phyloP scores from a whole-genome alignment of 2,113 vertebrate genomes.

The Taurulus bubalis region DNA sequence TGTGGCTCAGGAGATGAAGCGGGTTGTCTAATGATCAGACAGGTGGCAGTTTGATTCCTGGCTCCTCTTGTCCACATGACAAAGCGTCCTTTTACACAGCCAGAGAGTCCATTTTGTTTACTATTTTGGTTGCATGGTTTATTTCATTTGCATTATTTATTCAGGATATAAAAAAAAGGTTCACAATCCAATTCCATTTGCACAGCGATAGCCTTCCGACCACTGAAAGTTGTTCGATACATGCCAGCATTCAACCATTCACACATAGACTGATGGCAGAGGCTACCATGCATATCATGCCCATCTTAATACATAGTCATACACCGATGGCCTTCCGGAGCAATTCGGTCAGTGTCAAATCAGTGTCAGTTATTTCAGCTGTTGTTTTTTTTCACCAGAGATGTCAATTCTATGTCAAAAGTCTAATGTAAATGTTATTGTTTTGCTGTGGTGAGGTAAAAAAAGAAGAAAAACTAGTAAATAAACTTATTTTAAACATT shows the following conservation, averaged over 20 bases:
- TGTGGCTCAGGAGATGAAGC: not conserved
- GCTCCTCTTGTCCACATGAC: not conserved
- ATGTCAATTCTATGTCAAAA: too few relatives aligned
- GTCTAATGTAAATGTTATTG: too few relatives aligned
- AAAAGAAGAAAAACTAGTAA: too few relatives aligned
- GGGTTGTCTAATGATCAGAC: not conserved
- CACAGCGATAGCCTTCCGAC: not conserved
- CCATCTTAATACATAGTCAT: not conserved
- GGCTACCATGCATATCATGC: not conserved
- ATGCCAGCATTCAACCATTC: not conserved
- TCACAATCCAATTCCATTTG: not conserved
- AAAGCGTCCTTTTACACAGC: too few relatives aligned
- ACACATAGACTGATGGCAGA: not conserved
- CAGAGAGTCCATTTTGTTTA: too few relatives aligned
- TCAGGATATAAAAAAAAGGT: too few relatives aligned
- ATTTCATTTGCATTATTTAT: too few relatives aligned
- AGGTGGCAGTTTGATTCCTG: not conserved
- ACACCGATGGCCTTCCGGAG: not conserved
- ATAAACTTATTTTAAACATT: slow-evolving; percentile 73
- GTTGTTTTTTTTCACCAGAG: too few relatives aligned
- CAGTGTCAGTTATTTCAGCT: too few relatives aligned
- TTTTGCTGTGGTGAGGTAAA: too few relatives aligned
- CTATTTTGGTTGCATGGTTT: too few relatives aligned
- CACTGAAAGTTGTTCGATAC: not conserved
- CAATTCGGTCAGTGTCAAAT: not conserved